Evolutionary conservation across 2,797 vertebrate genomes (phyloP).

Genomic region (Gallinago solitaria): DNA sequence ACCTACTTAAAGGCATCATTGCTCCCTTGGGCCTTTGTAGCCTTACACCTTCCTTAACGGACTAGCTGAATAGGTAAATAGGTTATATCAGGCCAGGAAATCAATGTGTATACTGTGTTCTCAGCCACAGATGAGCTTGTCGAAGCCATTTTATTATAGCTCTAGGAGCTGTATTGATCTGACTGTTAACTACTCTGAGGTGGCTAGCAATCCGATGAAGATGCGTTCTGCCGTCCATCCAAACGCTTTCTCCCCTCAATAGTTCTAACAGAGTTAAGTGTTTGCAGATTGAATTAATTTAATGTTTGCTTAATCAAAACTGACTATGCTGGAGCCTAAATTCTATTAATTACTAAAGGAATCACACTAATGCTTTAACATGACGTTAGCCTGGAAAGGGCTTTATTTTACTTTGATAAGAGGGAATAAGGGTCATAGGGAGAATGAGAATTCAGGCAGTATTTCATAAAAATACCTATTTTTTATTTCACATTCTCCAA

Average conservation of each 20-base stretch:
- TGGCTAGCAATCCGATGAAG: conserved; percentile 80
- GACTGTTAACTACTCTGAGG: conserved; percentile 79
- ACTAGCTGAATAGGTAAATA: conserved; percentile 87
- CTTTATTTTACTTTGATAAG: neutral
- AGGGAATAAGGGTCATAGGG: neutral
- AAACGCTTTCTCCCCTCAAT: conserved; percentile 68
- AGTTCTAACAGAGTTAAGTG: conserved; percentile 72
- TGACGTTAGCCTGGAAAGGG: conserved; percentile 4
- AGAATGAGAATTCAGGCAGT: neutral
- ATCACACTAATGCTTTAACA: conserved; percentile 68
- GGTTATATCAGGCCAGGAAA: conserved; percentile 85
- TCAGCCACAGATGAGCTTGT: conserved; percentile 82
- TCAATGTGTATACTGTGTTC: conserved; percentile 84
- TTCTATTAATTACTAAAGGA: conserved; percentile 81
- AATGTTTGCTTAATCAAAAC: conserved; percentile 81
- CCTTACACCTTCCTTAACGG: conserved; percentile 82
- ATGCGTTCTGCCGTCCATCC: conserved; percentile 76
- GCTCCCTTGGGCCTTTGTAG: conserved; percentile 80
- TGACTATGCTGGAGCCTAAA: conserved; percentile 75
- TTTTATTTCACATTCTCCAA: neutral
- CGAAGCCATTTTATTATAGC: conserved; percentile 84
- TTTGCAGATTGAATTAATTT: conserved; percentile 80
- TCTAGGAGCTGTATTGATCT: conserved; percentile 85
- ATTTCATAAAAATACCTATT: neutral
- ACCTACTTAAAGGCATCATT: conserved; percentile 81